phyloP scores from a whole-genome alignment of 2,113 vertebrate genomes.

The Pseudolaguvia tuberculata region DNA sequence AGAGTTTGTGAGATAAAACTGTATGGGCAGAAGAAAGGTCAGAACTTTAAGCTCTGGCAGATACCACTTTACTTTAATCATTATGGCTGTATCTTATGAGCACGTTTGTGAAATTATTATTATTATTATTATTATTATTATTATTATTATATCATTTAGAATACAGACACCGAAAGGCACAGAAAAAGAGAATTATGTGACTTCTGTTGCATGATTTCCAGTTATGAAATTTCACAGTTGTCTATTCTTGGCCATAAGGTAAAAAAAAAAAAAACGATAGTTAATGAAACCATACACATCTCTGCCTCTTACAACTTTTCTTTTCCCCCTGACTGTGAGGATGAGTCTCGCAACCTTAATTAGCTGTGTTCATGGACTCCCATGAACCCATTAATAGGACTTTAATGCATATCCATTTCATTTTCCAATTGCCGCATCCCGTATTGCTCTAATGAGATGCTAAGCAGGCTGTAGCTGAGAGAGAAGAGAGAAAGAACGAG shows the following conservation, averaged over 20 bases:
- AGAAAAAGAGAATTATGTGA: constrained; percentile 13
- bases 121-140: too few relatives aligned
- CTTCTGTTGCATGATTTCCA: constrained; percentile 21
- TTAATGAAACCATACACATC: constrained; percentile 61
- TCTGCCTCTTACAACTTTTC: not conserved
- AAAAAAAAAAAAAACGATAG: constrained; percentile 32
- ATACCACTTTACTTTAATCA: not conserved
- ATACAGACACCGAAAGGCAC: too few relatives aligned
- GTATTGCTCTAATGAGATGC: constrained; percentile 60
- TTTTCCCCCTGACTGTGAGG: constrained; percentile 50
- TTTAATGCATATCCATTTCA: constrained; percentile 68
- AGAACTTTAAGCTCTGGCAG: not conserved
- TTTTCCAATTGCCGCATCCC: constrained; percentile 62
- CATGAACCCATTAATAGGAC: constrained; percentile 65
- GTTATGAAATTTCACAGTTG: constrained; percentile 20
- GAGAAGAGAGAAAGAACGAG: constrained; percentile 22
- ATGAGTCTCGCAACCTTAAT: constrained; percentile 67
- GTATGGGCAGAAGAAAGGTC: not conserved
- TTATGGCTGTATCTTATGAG: too few relatives aligned
- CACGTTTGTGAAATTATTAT: too few relatives aligned
- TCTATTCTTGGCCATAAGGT: constrained; percentile 46
- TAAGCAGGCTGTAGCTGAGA: constrained; percentile 13
- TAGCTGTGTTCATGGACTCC: constrained; percentile 61
- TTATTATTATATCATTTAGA: too few relatives aligned
- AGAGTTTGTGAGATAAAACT: not conserved